Base-by-base conservation (phyloP, 2,113 vertebrate species). In the Seriola quinqueradiata region DNA sequence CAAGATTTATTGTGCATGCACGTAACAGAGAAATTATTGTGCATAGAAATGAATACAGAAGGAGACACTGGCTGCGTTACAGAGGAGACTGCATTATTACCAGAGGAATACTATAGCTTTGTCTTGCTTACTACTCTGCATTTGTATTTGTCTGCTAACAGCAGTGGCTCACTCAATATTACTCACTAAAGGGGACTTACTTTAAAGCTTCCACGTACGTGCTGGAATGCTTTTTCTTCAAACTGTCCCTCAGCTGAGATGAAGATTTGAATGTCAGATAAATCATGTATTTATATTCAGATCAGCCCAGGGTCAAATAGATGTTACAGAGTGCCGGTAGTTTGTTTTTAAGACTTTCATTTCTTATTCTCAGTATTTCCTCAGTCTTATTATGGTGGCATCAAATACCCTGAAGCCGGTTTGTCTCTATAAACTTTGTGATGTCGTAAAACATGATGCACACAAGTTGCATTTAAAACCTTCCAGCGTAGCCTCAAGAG, bases 101-200 rank as follows among this genome's bases (percentile, higher is more conserved):
- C 73, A 60, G 68, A 79, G 72, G 73, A 70, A 75, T 79, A 70
- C 32, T 84, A 50, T 44, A 48, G 76, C 68, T 83, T 57, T 71
- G 28, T 75, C 73, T 77, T n/a, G 32, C 73, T 57, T 52, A 11
- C 61, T 75, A 14, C 40, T 59, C 64, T 50, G 44, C 38, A 64
- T 63, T 77, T 75, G n/a, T 73, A 42, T 58, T 74, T 75, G 71
- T 80, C 75, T 81, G 66, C 82, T 83, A 84, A 85, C 84, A 75
- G 85, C 50, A 83, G 63, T 64, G 32, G 66, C 79, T 84, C 68
- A 28, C 67, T 85, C 36, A 44, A 63, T 83, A 71, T 75, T 70
- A 55, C 28, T 81, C 63, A 61, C 61, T 65, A 38, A 81, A 75
- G 64, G 72, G 17, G 50, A 16, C 48, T n/a, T 38, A 7, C 10